These are phyloP conservation scores for Amblyornis subalaris DNA, from an alignment of 2,113 vertebrate species.

Conservation along the genomic window DNA sequence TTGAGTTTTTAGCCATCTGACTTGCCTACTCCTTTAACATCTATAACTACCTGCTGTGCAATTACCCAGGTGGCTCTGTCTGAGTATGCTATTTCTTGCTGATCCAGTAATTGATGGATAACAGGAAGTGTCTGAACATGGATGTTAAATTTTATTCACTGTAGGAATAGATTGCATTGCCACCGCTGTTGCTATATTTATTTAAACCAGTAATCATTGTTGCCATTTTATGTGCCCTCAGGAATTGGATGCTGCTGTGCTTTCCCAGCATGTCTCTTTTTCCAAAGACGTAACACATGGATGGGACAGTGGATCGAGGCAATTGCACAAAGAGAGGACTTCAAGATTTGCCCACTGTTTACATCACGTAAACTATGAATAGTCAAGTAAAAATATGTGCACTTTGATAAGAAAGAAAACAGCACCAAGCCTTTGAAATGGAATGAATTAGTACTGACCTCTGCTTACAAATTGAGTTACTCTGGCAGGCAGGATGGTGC, in stretches of 20 bases:
- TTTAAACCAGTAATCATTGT: constrained; percentile 44
- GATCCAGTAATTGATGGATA: constrained; percentile 56
- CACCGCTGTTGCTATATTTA: constrained; percentile 33
- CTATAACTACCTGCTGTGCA: not conserved
- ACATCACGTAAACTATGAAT: not conserved
- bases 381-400: not conserved
- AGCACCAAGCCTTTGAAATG: not conserved
- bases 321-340: not conserved
- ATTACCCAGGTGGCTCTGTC: not conserved
- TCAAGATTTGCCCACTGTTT: not conserved
- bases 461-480: not conserved
- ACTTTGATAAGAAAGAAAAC: not conserved
- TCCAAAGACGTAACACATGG: not conserved
- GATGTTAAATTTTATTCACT: constrained; percentile 53
- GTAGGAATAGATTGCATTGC: constrained; percentile 40
- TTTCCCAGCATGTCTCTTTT: not conserved
- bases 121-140: constrained; percentile 25
- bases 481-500: not conserved
- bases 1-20: not conserved
- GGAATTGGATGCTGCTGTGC: not conserved
- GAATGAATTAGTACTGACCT: not conserved
- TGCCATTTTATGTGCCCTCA: constrained; percentile 30
- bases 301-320: not conserved
- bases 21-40: not conserved
- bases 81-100: constrained; percentile 25